phyloP scores from a whole-genome alignment of 2,888 invertebrate species.

The Drosophila kanekoi region DNA sequence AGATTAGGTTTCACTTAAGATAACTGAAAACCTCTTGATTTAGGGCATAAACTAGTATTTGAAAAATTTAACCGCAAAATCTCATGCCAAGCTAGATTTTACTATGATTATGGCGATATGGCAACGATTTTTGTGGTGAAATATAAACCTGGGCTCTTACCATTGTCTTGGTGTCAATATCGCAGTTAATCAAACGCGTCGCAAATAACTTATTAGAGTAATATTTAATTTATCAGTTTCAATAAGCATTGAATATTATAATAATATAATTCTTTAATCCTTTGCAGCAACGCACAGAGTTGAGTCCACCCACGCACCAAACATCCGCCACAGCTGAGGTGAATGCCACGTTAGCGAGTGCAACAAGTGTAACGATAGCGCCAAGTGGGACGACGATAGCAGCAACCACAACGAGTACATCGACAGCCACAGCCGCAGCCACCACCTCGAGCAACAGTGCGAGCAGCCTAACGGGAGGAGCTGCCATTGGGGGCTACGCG shows the following conservation, averaged over 20 bases:
- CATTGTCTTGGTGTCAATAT: no score
- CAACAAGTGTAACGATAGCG: conserved; percentile 56
- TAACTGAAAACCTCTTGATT: no score
- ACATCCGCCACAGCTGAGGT: conserved; percentile 76
- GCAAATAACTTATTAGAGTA: no score
- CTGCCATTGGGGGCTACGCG: conserved; percentile 34
- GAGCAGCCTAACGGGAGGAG: conserved; percentile 20
- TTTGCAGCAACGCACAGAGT: conserved; percentile 84
- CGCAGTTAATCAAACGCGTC: no score
- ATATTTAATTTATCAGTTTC: no score
- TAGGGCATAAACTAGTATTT: no score
- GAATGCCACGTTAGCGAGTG: conserved; percentile 62
- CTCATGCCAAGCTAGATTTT: no score
- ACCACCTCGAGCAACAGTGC: conserved; percentile 51
- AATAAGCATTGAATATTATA: not conserved
- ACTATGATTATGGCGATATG: no score
- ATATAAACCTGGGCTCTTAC: no score
- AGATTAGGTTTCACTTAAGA: no score
- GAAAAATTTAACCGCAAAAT: no score
- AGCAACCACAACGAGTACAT: conserved; percentile 45
- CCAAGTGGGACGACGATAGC: conserved; percentile 61
- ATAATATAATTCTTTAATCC: conserved; percentile 12
- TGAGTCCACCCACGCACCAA: conserved; percentile 84
- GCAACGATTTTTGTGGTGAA: no score
- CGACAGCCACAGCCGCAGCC: conserved; percentile 21